Percentiles rank a stretch among this genome's conserved stretches.
Evolutionary conservation across 2,797 vertebrate species (phyloP).

Genomic region (Podarcis siculus): DNA sequence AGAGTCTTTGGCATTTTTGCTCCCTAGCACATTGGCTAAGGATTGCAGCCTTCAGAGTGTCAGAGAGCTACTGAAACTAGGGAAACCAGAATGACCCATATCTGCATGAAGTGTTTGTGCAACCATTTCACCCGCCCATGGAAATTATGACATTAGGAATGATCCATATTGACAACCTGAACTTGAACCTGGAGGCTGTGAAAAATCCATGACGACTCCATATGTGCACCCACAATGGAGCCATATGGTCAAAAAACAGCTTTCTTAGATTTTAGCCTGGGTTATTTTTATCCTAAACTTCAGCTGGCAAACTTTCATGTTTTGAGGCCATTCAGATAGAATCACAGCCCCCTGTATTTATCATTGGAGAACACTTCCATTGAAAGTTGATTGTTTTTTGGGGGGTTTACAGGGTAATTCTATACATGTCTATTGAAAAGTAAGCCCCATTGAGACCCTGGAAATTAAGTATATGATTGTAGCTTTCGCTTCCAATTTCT

Average conservation of each 20-base stretch:
- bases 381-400: not conserved
- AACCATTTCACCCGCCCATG: not conserved
- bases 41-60: not conserved
- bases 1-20: too few relatives aligned
- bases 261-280: not conserved
- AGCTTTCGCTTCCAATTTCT: not conserved
- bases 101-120: not conserved
- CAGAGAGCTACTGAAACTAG: not conserved
- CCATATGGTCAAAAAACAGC: slow-evolving; percentile 4
- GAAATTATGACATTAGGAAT: not conserved
- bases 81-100: not conserved
- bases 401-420: not conserved
- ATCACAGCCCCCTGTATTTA: not conserved
- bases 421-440: not conserved
- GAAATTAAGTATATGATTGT: not conserved
- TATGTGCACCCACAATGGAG: not conserved
- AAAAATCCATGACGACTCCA: not conserved
- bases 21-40: not conserved
- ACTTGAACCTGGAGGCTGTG: slow-evolving; percentile 4
- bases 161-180: not conserved
- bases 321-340: not conserved
- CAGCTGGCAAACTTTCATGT: not conserved
- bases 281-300: slow-evolving; percentile 3
- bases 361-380: not conserved
- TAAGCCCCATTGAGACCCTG: not conserved